Evolutionary conservation across 2,797 vertebrate genomes (phyloP).

Genomic region (Lutjanus campechanus): DNA sequence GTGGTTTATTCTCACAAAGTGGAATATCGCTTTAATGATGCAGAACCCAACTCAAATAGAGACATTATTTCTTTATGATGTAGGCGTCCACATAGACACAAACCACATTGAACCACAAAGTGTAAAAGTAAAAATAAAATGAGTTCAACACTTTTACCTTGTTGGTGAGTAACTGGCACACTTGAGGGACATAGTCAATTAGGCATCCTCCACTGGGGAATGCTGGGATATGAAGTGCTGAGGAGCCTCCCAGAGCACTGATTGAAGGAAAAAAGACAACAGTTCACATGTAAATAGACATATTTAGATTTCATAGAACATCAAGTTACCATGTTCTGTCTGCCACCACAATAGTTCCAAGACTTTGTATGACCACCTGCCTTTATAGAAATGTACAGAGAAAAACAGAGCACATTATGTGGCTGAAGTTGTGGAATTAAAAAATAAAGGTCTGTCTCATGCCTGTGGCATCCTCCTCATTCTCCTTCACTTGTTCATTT

Average conservation of each 20-base stretch:
- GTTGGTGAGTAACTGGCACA: slow-evolving; percentile 97
- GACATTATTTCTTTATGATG: not conserved
- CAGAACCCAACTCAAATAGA: not conserved
- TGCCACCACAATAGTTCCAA: not conserved
- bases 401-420: slow-evolving; percentile 2
- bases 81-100: not conserved
- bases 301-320: not conserved
- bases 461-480: slow-evolving; percentile 51
- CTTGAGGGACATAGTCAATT: slow-evolving; percentile 98
- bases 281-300: slow-evolving; percentile 24
- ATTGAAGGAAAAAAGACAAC: slow-evolving; percentile 44
- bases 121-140: not conserved
- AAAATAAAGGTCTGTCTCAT: slow-evolving; percentile 41
- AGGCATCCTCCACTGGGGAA: slow-evolving; percentile 97
- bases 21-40: no score
- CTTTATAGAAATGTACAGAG: slow-evolving; percentile 8
- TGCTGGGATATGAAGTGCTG: slow-evolving; percentile 96
- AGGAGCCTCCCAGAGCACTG: slow-evolving; percentile 96
- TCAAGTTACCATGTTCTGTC: not conserved
- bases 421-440: slow-evolving; percentile 32
- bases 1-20: no score
- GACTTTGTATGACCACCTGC: not conserved
- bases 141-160: slow-evolving; percentile 86
- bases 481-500: slow-evolving; percentile 50
- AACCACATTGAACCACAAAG: not conserved